Evolutionary conservation across 2,797 vertebrate genomes (phyloP), one percentile per base, ranked within the genome.

Genomic region (Cetoscarus ocellatus): DNA sequence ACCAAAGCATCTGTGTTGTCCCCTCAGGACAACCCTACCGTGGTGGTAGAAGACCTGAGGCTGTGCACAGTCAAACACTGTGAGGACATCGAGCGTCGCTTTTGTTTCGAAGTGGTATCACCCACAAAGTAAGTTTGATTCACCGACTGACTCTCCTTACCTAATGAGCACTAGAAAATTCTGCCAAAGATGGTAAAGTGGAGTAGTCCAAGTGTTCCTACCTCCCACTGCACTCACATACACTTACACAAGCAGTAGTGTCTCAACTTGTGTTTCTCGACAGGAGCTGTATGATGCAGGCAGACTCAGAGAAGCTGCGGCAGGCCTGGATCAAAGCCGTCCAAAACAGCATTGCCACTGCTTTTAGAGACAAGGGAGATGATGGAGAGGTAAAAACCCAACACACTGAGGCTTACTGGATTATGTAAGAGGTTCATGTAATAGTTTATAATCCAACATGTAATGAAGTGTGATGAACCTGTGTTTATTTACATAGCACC

Each of bases 251-350:
- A 42, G 77, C 81, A 79, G 78, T 68, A 52, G 42, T 77, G 61
- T 87, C 72, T 82, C 45, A 27, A 59, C 38, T 5, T 39, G 6
- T 74, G 17, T 79, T 57, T 70, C 62, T 54, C 76, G 45, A 51
- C 88, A 99, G 98, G 93, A 99, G 97, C 91, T 99, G 98, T 78
- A 99, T 99, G 96, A 96, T 99, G 85, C 98, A 99, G 92, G 98
- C 98, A 0, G 98, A 99, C 91, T 97, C 97, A 0, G 98, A 99
- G 82, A 98, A 98, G 82, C 95, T 99, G 88, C 94, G 98, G 6
- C 97, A 98, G 88, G 97, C 97, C 0, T 99, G 98, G 98, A 98
- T 99, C 88, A 98, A 96, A 93, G 97, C 98, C 5, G 97, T 99
- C 67, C 98, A 99, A 88, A 97, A 96, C 92, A 99, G 98, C 80